Conservation (phyloP, 2,888 invertebrate species). For the Drosophila antonietae region DNA sequence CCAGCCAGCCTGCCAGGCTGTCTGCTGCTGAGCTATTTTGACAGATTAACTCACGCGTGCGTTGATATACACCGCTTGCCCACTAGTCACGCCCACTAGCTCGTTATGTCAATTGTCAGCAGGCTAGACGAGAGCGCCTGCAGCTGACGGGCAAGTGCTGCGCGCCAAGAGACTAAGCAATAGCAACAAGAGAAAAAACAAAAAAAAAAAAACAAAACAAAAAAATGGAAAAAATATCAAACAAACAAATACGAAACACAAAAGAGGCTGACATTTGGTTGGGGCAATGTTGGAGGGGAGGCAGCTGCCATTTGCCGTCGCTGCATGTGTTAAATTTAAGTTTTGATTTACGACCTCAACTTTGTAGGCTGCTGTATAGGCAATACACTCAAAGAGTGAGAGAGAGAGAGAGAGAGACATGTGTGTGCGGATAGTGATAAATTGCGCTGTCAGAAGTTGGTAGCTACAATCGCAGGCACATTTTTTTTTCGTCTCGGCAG, state of each 20-base stretch:
- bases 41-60: constrained; percentile 80
- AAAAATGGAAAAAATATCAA: constrained; percentile 27
- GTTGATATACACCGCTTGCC: constrained; percentile 52
- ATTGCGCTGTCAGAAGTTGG: constrained; percentile 82
- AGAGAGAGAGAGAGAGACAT: constrained; percentile 36
- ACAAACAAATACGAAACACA: constrained; percentile 61
- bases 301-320: constrained; percentile 73
- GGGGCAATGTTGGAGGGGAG: neutral
- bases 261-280: constrained; percentile 51
- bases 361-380: constrained; percentile 75
- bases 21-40: constrained; percentile 74
- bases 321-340: constrained; percentile 81
- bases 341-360: constrained; percentile 82
- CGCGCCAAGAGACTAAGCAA: constrained; percentile 1
- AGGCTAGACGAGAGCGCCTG: constrained; percentile 32
- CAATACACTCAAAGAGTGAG: constrained; percentile 44
- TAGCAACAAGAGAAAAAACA: constrained; percentile 11
- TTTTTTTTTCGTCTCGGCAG: constrained; percentile 37
- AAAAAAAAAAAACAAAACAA: neutral
- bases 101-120: constrained; percentile 61
- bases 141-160: constrained; percentile 31
- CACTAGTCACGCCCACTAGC: constrained; percentile 34
- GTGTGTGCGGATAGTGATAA: constrained; percentile 76
- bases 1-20: constrained; percentile 12
- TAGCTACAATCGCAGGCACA: constrained; percentile 72